Evolutionary conservation across 2,113 vertebrate genomes (phyloP).

Genomic region (Embiotoca jacksoni): DNA sequence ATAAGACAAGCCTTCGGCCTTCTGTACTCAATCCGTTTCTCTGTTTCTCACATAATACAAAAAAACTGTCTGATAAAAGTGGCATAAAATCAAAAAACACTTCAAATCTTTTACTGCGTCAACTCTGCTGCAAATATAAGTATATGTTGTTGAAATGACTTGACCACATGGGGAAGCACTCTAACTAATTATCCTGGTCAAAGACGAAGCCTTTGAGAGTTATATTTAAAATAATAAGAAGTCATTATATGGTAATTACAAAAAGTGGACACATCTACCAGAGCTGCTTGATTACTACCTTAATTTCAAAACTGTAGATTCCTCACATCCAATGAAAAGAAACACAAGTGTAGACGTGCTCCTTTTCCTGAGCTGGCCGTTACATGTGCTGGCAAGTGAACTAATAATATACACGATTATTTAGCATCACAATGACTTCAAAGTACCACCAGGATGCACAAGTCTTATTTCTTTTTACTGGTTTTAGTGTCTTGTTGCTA

Average conservation of each 20-base stretch:
- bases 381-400: conserved; percentile 56
- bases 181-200: conserved; percentile 61
- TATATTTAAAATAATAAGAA: conserved; percentile 78
- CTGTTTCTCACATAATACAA: conserved; percentile 29
- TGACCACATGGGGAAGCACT: conserved; percentile 39
- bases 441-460: conserved; percentile 30
- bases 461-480: conserved; percentile 31
- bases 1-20: conserved; percentile 42
- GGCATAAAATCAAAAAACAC: conserved; percentile 42
- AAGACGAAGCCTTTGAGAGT: conserved; percentile 58
- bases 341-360: conserved; percentile 19
- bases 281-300: conserved; percentile 65
- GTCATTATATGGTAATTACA: conserved; percentile 74
- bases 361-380: conserved; percentile 39
- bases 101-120: conserved; percentile 39
- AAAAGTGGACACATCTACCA: conserved; percentile 42
- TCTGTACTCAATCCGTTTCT: conserved; percentile 31
- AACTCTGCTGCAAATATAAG: conserved; percentile 54
- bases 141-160: conserved; percentile 30
- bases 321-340: conserved; percentile 36
- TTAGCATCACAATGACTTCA: conserved; percentile 27
- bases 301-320: conserved; percentile 59
- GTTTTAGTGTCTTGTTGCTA: conserved; percentile 57
- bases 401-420: conserved; percentile 31
- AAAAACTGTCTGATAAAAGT: conserved; percentile 38